These are phyloP conservation scores for Eciton burchellii DNA, from an alignment of 1,140 invertebrate genomes.

Conservation along the genomic window DNA sequence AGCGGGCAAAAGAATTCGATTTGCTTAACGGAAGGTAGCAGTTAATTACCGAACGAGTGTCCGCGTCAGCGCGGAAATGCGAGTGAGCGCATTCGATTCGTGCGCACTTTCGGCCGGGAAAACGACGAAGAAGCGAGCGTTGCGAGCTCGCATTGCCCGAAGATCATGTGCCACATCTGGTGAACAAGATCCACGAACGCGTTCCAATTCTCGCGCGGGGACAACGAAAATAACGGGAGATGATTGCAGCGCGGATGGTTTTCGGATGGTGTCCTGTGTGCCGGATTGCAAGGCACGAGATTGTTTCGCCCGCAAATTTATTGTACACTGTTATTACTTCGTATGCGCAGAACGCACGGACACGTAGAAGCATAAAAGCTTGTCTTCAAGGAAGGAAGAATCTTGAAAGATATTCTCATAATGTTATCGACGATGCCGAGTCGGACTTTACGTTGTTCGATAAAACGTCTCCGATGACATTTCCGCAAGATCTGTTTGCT, in stretches of 20 bases:
- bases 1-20: slow-evolving; percentile 14
- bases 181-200: neutral
- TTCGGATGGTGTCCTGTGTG: neutral
- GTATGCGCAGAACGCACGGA: too few species aligned
- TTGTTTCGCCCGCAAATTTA: too few species aligned
- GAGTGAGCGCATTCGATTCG: neutral
- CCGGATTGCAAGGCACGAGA: neutral
- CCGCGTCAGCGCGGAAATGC: too few species aligned
- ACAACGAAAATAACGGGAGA: neutral
- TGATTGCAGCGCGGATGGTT: neutral
- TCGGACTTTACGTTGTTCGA: neutral
- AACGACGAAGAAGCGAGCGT: neutral
- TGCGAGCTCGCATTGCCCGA: neutral
- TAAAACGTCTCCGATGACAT: neutral
- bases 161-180: neutral
- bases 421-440: too few species aligned
- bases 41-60: slow-evolving; percentile 32
- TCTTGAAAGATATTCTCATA: neutral
- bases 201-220: neutral
- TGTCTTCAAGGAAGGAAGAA: slow-evolving; percentile 1
- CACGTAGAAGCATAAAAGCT: neutral
- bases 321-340: too few species aligned
- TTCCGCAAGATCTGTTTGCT: neutral
- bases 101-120: neutral
- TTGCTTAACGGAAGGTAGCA: slow-evolving; percentile 2